A percentile compares a stretch with the other conserved stretches of the same genome.
Evolutionary conservation across 1,140 invertebrate genomes (phyloP).

Genomic region (Delia radicum): DNA sequence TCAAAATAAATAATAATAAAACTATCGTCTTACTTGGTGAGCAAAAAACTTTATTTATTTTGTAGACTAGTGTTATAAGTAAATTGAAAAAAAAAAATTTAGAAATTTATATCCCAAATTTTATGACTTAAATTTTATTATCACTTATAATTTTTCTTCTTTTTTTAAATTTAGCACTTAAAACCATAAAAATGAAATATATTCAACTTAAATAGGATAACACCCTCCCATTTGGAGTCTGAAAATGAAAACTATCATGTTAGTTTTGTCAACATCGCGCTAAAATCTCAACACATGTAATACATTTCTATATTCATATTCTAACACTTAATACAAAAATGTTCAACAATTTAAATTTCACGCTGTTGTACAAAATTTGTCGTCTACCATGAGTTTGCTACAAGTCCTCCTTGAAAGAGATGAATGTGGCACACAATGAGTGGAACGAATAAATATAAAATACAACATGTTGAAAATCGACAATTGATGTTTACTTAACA

Average conservation of each 20-base stretch:
- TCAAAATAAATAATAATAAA: too few relatives aligned
- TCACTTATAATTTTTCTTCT: too few relatives aligned
- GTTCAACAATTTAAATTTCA: not conserved
- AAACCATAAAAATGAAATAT: conserved; percentile 2
- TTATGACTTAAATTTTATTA: too few relatives aligned
- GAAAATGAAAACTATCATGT: not conserved
- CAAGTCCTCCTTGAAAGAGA: not conserved
- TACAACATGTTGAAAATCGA: not conserved
- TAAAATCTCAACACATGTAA: not conserved
- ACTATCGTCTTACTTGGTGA: too few relatives aligned
- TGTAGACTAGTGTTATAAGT: too few relatives aligned
- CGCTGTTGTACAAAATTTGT: too few relatives aligned
- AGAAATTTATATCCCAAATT: too few relatives aligned
- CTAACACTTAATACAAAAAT: not conserved
- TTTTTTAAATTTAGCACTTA: too few relatives aligned
- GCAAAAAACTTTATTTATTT: too few relatives aligned
- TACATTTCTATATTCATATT: too few relatives aligned
- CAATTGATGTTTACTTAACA: conserved; percentile 14
- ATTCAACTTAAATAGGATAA: not conserved
- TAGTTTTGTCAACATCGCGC: not conserved
- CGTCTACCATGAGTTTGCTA: not conserved
- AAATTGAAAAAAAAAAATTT: too few relatives aligned
- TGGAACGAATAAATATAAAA: not conserved
- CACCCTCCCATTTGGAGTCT: not conserved
- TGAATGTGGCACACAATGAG: not conserved